Evolutionary conservation across 2,888 invertebrate genomes (phyloP), one percentile per base, ranked within the genome.

Genomic region (Nomada hirtipes): DNA sequence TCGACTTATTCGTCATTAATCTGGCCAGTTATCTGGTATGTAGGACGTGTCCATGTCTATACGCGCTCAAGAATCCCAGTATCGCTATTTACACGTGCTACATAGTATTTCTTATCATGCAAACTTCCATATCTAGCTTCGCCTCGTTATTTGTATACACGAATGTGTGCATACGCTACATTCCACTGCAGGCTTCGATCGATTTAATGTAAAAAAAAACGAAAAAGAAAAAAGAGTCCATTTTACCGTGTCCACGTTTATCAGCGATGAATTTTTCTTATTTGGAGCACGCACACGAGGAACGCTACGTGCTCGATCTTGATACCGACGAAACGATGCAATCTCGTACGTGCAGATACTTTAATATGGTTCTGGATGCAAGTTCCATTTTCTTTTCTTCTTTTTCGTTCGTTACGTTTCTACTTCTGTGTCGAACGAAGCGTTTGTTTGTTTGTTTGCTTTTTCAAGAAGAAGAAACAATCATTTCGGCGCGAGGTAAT

Each of bases 41-140:
- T 68, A 75, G 75, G 59, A 50, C 59, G 26, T 4, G 47, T 59
- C 47, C 59, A 20, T 4, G 47, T 59, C 47, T 1, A 53, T n/a
- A 44, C 53, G 61, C 44, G 52, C 74, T 60, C 18, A 36, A 53
- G 55, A 82, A 68, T 63, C 29, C 15, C 61, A 44, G 36, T 75
- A 71, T 69, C 63, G 47, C 26, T 80, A 69, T 74, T 76, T 71
- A 67, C 76, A 80, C 82, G 50, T 73, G 57, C 64, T 57, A 11
- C 29, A 13, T 68, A 20, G 55, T 26, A 23, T 47, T 70, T 23
- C n/a, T 83, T 79, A 79, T 83, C 77, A 29, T 71, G 65, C 52
- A 67, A 76, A 76, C 70, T 76, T 72, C 57, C 18, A 83, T 85
- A 85, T 79, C 79, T 23, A 71, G 18, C 50, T 26, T 26, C 36